These are phyloP conservation scores for Turritopsis dohrnii DNA, from an alignment of 30 jellyfish, hydroid and myxozoan species.

Conservation along the genomic window DNA sequence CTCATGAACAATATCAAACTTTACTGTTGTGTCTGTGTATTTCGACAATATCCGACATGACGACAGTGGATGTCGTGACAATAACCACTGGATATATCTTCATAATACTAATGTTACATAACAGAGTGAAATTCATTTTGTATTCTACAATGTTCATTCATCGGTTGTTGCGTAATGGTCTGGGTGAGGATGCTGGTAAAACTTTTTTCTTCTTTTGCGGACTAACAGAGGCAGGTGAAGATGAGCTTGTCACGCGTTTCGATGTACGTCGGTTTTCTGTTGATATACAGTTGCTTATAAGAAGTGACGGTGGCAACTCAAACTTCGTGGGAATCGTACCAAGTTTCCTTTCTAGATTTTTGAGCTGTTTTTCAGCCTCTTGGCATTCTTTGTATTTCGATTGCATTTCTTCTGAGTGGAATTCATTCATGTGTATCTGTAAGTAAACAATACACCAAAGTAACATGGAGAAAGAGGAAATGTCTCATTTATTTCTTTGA, in stretches of 20 bases:
- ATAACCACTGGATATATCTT: too few species aligned
- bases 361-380: slow-evolving; percentile 44
- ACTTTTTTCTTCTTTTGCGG: neutral
- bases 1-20: too few species aligned
- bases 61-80: too few species aligned
- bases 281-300: neutral
- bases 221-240: neutral
- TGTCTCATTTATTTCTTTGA: neutral
- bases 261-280: neutral
- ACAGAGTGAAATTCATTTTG: too few species aligned
- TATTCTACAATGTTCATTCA: neutral
- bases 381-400: slow-evolving; percentile 36
- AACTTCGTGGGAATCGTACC: slow-evolving; percentile 24
- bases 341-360: slow-evolving; percentile 28
- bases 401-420: slow-evolving; percentile 42
- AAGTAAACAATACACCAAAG: neutral
- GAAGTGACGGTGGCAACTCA: neutral
- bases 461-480: neutral
- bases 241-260: neutral
- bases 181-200: neutral
- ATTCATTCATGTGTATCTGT: slow-evolving; percentile 32
- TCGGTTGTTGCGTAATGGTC: neutral
- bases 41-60: too few species aligned
- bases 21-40: too few species aligned
- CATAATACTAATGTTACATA: too few species aligned